A percentile compares a stretch with the other conserved stretches of the same genome.
phyloP scores from a whole-genome alignment of 2,797 vertebrate species.

The Eulemur coronatus region DNA sequence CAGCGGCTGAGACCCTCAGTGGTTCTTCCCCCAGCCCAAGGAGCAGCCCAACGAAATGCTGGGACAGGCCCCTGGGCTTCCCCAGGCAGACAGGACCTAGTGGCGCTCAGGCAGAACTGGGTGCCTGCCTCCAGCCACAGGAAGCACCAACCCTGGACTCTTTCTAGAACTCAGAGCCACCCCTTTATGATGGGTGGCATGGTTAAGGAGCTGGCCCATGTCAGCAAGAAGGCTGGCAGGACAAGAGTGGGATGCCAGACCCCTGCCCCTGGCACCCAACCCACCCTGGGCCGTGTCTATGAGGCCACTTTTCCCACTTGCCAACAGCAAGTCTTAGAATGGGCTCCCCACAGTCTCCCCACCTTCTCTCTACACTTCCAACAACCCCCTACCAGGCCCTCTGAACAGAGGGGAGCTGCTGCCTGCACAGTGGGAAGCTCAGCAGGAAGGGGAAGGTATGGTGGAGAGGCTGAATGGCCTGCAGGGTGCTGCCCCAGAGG shows the following conservation, averaged over 20 bases:
- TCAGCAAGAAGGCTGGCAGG: background rate
- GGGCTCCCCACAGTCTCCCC: background rate
- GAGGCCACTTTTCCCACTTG: background rate
- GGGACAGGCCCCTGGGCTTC: background rate
- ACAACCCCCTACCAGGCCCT: background rate
- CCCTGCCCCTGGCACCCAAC: fast-evolving
- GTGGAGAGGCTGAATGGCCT: background rate
- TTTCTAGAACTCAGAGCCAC: background rate
- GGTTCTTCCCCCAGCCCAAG: background rate
- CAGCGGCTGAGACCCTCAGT: background rate
- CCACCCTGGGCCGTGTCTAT: background rate
- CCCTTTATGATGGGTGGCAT: background rate
- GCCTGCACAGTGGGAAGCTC: background rate
- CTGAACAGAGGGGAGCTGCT: background rate
- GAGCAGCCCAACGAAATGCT: background rate
- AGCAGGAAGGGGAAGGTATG: background rate
- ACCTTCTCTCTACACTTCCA: background rate
- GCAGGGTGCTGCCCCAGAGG: background rate
- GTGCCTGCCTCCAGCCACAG: background rate
- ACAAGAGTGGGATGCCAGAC: background rate
- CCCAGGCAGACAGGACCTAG: background rate
- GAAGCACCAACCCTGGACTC: background rate
- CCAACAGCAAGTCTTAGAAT: background rate
- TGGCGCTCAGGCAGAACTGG: background rate
- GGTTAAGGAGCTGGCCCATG: background rate